Base-by-base conservation (phyloP, 2,113 vertebrate genomes). In the Antechinus stuartii region DNA sequence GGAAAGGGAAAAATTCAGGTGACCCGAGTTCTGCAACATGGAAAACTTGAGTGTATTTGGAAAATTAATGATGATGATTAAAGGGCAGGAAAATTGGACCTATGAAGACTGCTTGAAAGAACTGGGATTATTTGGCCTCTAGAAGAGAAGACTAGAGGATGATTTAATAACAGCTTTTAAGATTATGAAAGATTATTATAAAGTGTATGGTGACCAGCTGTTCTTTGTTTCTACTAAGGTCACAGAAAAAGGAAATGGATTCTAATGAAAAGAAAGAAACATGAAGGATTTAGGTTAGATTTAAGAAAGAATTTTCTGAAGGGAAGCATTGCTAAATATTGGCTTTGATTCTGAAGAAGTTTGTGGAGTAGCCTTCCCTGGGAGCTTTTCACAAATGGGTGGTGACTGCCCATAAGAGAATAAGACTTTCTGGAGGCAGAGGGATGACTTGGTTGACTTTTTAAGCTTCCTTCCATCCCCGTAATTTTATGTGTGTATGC, bases 121-220 rank as follows among this genome's bases (percentile, higher is more conserved):
- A 92, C 91, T 95, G 91, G 96, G 97, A 97, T 98, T 97, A 97
- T 95, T 97, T 96, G 95, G 95, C 96, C 97, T 97, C 89, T 96
- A 97, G 98, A 98, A 97, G 94, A 97, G 96, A 95, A 96, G 97
- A 94, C 97, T 98, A 90, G 97, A 97, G 97, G 96, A 97, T 97
- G 96, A 97, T 97, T 98, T 98, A 98, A 98, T 98, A 98, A 97
- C 92, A 97, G 96, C 97, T 94, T 97, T 97, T 47, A 68, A 94
- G 96, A 97, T 98, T 98, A 98, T 97, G 96, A 98, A 94, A 96
- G 90, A 94, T 97, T 97, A 97, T 98, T 98, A 98, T 95, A 96
- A 94, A 46, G 91, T 96, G 98, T 97, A 97, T 98, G 98, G 98
- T 95, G 96, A 97, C 97, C 98, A 98, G 97, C 98, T 98, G 98